phyloP scores from a whole-genome alignment of 2,113 vertebrate genomes.

The Elgaria multicarinata region DNA sequence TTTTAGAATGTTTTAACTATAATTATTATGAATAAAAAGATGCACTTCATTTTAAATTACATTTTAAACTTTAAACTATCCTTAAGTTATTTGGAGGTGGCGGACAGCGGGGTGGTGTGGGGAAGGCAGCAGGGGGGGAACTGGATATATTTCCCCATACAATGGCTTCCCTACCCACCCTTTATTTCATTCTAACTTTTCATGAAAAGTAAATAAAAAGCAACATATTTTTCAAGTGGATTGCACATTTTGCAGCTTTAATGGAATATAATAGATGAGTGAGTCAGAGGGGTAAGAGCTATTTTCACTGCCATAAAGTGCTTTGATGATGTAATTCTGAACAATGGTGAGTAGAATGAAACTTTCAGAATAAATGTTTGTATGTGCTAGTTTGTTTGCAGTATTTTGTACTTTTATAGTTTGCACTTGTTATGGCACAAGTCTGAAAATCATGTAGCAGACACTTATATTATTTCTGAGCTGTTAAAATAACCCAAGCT shows the following conservation, averaged over 20 bases:
- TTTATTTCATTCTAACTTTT: slow-evolving; percentile 80
- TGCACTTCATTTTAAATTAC: slow-evolving; percentile 82
- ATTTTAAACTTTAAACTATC: slow-evolving; percentile 82
- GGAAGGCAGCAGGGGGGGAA: slow-evolving; percentile 64
- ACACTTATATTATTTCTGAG: slow-evolving; percentile 28
- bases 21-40: slow-evolving; percentile 75
- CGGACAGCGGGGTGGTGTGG: slow-evolving; percentile 44
- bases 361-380: slow-evolving; percentile 88
- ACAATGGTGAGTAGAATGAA: slow-evolving; percentile 76
- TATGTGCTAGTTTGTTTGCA: slow-evolving; percentile 76
- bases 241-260: slow-evolving; percentile 90
- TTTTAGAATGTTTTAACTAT: slow-evolving; percentile 79
- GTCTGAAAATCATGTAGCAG: slow-evolving; percentile 15
- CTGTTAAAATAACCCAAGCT: slow-evolving; percentile 11
- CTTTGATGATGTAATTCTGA: slow-evolving; percentile 87
- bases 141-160: too few species aligned
- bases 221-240: slow-evolving; percentile 87
- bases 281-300: slow-evolving; percentile 81
- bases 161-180: slow-evolving; percentile 26
- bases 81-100: slow-evolving; percentile 82
- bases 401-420: slow-evolving; percentile 67
- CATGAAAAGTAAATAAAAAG: slow-evolving; percentile 82
- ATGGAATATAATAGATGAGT: slow-evolving; percentile 82
- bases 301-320: slow-evolving; percentile 88
- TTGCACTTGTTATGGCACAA: slow-evolving; percentile 50